These are phyloP conservation scores for Tortricodes alternella DNA, from an alignment of 2,888 invertebrate species.

Conservation along the genomic window DNA sequence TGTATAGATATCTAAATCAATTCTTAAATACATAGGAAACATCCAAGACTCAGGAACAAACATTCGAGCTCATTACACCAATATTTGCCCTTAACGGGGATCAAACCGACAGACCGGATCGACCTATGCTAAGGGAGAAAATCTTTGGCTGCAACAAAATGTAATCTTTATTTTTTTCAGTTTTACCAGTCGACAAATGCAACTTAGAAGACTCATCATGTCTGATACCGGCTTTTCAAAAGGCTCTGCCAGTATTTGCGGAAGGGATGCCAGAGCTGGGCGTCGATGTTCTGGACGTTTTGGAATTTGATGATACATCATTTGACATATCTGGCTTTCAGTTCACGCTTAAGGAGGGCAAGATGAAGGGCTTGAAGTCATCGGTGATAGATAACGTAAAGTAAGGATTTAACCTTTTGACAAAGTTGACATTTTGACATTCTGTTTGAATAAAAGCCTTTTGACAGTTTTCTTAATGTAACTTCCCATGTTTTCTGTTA, in stretches of 20 bases:
- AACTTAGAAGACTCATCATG: conserved; percentile 48
- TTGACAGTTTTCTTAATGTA: no score
- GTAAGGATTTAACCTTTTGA: conserved; percentile 43
- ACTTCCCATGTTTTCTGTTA: no score
- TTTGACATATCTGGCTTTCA: conserved; percentile 55
- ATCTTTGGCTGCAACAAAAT: not conserved
- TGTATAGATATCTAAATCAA: no score
- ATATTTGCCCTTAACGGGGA: no score
- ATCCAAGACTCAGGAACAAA: no score
- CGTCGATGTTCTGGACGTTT: conserved; percentile 46
- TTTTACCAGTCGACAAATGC: conserved; percentile 45
- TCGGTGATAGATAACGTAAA: conserved; percentile 45
- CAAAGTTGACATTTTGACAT: no score
- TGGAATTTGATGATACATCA: conserved; percentile 46
- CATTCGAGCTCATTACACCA: no score
- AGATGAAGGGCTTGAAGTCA: conserved; percentile 46
- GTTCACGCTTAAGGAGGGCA: conserved; percentile 47
- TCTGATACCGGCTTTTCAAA: conserved; percentile 45
- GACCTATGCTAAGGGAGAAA: no score
- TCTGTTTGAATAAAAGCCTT: no score
- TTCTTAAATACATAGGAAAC: no score
- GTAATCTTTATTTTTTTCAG: not conserved
- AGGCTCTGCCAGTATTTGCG: conserved; percentile 45
- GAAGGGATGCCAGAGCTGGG: conserved; percentile 48
- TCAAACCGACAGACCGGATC: no score